Conservation (phyloP, 2,113 vertebrate genomes). For the Limnothrissa miodon region DNA sequence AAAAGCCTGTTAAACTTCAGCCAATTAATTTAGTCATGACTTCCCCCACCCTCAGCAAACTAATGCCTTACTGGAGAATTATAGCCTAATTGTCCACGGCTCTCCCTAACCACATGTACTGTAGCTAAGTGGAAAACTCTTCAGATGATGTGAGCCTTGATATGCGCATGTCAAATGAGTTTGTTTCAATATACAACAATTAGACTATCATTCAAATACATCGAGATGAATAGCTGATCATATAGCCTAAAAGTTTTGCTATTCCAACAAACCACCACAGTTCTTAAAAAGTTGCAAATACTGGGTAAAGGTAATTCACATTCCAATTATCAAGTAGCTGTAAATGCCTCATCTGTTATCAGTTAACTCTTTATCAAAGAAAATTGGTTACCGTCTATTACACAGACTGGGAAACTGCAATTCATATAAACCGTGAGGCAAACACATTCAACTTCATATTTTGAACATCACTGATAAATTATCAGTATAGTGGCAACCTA, state of each 20-base stretch:
- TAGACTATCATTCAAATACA: background rate
- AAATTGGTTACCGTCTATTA: background rate
- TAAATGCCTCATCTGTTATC: background rate
- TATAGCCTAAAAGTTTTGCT: too few relatives aligned
- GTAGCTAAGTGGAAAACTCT: background rate
- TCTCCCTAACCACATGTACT: background rate
- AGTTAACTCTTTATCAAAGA: background rate
- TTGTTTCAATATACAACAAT: background rate
- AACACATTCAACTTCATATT: background rate
- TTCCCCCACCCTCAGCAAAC: background rate
- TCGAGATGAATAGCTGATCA: background rate
- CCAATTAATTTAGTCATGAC: background rate
- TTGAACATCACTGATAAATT: background rate
- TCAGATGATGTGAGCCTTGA: background rate
- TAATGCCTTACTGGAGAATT: background rate
- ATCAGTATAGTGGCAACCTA: background rate
- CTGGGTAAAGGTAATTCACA: background rate
- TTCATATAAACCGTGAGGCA: background rate
- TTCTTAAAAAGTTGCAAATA: background rate
- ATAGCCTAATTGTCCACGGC: background rate
- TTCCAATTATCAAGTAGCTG: background rate
- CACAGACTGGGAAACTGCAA: background rate
- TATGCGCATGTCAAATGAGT: background rate
- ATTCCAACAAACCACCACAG: background rate
- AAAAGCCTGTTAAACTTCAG: background rate